Percentiles rank a stretch among this genome's conserved stretches.
Conservation (phyloP, 2,888 invertebrate species). For the Baccha elongata region DNA sequence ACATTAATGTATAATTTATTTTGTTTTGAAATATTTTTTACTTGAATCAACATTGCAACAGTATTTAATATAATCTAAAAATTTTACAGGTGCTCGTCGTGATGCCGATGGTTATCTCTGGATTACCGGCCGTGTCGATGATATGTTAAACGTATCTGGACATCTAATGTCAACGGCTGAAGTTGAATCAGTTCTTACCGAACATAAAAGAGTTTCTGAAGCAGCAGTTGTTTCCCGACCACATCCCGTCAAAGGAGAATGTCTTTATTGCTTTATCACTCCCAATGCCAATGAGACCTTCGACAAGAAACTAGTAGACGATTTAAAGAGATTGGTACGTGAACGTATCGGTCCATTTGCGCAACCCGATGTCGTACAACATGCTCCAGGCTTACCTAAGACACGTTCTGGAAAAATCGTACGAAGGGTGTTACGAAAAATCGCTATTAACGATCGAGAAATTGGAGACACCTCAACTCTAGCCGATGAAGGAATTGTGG, state of each 20-base stretch:
- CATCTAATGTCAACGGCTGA: conserved; percentile 99
- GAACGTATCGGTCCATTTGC: conserved; percentile 98
- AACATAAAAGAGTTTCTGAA: conserved; percentile 92
- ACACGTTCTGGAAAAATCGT: conserved; percentile 99
- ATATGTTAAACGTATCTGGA: conserved; percentile 99
- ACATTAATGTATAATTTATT: too few species aligned
- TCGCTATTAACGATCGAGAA: conserved; percentile 93
- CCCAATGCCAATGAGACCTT: conserved; percentile 90
- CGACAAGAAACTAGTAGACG: conserved; percentile 87
- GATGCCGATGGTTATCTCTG: conserved; percentile 97
- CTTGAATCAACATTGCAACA: too few species aligned
- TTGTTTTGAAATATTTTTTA: too few species aligned
- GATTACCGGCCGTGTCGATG: conserved; percentile 98
- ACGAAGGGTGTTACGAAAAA: conserved; percentile 96
- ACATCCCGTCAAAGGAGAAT: conserved; percentile 97
- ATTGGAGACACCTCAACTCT: conserved; percentile 97
- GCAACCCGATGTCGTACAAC: conserved; percentile 95
- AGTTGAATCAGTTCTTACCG: conserved; percentile 91
- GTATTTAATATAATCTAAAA: too few species aligned
- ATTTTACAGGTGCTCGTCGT: conserved; percentile 82
- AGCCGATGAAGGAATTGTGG: conserved; percentile 95
- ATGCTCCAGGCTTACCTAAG: conserved; percentile 97
- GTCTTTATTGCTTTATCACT: conserved; percentile 98
- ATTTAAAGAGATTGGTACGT: conserved; percentile 91
- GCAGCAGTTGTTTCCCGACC: conserved; percentile 98